phyloP scores from a whole-genome alignment of 2,888 invertebrate genomes.

The Agrochola macilenta region DNA sequence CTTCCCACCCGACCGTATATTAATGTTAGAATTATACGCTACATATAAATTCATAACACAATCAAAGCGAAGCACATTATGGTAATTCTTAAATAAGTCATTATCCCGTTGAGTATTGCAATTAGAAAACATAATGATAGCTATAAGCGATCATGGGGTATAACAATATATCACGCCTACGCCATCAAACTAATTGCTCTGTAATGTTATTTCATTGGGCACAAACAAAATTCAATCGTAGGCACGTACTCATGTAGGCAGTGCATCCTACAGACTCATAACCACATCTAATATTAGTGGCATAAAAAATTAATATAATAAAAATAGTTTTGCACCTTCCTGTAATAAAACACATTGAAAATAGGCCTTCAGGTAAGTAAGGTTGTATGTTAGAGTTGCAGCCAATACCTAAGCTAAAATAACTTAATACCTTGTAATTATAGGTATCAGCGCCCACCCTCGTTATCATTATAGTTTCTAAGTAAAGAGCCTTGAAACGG shows the following conservation, averaged over 20 bases:
- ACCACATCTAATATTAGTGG: background rate
- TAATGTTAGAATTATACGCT: conserved; percentile 65
- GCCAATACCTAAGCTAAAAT: too few species aligned
- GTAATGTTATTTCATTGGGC: conserved; percentile 69
- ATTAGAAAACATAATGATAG: conserved; percentile 69
- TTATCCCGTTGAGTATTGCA: conserved; percentile 62
- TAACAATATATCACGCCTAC: conserved; percentile 74
- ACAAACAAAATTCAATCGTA: conserved; percentile 58
- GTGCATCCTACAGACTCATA: conserved; percentile 37
- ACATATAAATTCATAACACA: conserved; percentile 58
- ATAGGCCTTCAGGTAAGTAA: too few species aligned
- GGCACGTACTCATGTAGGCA: conserved; percentile 61
- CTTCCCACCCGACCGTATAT: conserved; percentile 50
- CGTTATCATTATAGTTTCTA: conserved; percentile 22
- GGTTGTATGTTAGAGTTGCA: too few species aligned
- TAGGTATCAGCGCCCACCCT: too few species aligned
- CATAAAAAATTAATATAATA: too few species aligned
- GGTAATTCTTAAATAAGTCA: conserved; percentile 67
- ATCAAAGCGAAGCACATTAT: conserved; percentile 62
- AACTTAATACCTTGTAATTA: too few species aligned
- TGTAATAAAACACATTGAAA: too few species aligned
- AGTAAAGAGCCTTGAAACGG: conserved; percentile 33
- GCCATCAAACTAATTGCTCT: conserved; percentile 75
- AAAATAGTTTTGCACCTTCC: too few species aligned
- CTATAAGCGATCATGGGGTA: conserved; percentile 59